These are phyloP conservation scores for Antennarius striatus DNA, from an alignment of 2,113 vertebrate species.

Conservation along the genomic window DNA sequence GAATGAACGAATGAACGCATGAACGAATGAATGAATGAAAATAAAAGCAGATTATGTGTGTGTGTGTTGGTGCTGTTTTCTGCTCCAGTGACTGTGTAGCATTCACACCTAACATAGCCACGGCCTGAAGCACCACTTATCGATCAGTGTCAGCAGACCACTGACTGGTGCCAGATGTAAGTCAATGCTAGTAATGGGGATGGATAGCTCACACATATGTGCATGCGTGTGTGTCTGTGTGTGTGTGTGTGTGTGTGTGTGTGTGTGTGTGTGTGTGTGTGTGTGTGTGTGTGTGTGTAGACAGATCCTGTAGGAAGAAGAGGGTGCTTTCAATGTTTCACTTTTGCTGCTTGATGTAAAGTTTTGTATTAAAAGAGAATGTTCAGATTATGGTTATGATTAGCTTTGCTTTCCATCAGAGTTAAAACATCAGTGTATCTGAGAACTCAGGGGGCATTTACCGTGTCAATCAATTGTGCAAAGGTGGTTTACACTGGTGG, in stretches of 20 bases:
- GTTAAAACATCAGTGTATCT: no score
- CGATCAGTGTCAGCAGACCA: conserved; percentile 59
- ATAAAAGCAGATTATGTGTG: conserved; percentile 48
- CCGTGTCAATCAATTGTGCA: no score
- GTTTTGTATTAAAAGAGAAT: no score
- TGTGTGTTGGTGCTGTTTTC: conserved; percentile 34
- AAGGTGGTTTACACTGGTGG: no score
- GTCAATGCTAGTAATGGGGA: conserved; percentile 56
- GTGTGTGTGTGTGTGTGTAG: background rate
- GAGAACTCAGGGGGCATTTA: no score
- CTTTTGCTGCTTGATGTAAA: no score
- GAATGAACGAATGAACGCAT: no score
- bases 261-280: conserved; percentile 1
- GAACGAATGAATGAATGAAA: no score
- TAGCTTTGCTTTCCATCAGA: no score
- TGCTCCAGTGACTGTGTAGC: conserved; percentile 40
- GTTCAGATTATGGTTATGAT: no score
- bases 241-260: no score
- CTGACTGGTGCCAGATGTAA: conserved; percentile 58
- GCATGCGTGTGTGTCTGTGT: background rate
- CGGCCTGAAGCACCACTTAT: conserved; percentile 52
- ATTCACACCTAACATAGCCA: conserved; percentile 34
- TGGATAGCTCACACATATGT: conserved; percentile 34
- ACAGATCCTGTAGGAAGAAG: background rate
- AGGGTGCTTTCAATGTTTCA: background rate